Percentiles rank a stretch among this genome's conserved stretches.
Evolutionary conservation across 2,113 vertebrate genomes (phyloP).

Genomic region (Corythornis madagascariensis): DNA sequence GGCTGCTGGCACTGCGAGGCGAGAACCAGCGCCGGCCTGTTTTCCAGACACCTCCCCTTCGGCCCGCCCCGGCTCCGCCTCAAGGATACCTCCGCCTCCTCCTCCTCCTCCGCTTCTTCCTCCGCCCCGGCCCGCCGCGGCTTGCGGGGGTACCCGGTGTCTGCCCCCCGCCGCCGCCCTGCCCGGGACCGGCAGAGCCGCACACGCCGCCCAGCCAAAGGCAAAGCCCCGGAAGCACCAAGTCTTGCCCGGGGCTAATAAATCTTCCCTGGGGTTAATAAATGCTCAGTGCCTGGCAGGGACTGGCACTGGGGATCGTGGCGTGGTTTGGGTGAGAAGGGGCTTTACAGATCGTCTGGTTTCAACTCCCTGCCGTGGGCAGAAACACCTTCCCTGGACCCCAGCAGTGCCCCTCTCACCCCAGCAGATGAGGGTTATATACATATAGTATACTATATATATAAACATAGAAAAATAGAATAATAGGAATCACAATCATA

Average conservation of each 20-base stretch:
- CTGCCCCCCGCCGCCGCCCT: neutral
- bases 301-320: rapidly evolving
- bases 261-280: no score
- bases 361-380: neutral
- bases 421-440: neutral
- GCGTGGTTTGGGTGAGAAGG: neutral
- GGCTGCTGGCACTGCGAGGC: constrained; percentile 43
- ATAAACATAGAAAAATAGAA: neutral
- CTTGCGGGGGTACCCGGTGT: neutral
- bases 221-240: neutral
- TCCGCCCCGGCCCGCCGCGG: neutral
- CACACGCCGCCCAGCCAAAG: neutral
- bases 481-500: neutral
- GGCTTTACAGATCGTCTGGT: no score
- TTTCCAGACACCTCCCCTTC: constrained; percentile 55
- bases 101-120: neutral
- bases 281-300: neutral
- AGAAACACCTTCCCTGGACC: neutral
- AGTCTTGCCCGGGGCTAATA: neutral
- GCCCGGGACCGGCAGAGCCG: neutral
- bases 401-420: neutral
- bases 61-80: constrained; percentile 54
- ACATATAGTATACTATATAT: no score
- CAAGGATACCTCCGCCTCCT: neutral
- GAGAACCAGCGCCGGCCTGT: constrained; percentile 59